These are phyloP conservation scores for Champsocephalus gunnari DNA, from an alignment of 2,797 vertebrate genomes.

Conservation along the genomic window DNA sequence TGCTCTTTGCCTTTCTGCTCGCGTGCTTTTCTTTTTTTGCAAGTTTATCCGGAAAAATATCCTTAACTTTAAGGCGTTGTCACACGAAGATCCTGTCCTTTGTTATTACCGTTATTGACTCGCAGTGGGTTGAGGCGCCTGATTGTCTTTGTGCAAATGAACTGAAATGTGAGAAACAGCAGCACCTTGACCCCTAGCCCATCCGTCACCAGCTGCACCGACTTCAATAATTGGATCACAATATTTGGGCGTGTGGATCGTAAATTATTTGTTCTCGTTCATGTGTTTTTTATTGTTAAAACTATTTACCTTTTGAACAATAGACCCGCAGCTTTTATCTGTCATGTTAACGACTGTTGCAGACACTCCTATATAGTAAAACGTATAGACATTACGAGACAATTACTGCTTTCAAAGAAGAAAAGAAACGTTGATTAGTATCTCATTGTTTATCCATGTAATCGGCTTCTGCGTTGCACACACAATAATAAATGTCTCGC, in stretches of 20 bases:
- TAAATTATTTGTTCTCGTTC: slow-evolving; percentile 31
- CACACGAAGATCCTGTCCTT: slow-evolving; percentile 84
- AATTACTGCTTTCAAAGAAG: neutral
- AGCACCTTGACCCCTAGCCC: slow-evolving; percentile 91
- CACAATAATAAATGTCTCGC: slow-evolving; percentile 13
- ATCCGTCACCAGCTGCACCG: slow-evolving; percentile 67
- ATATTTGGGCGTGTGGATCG: slow-evolving; percentile 53
- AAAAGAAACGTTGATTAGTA: neutral
- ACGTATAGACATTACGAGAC: neutral
- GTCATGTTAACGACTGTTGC: neutral
- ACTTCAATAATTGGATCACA: slow-evolving; percentile 63
- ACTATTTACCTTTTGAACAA: slow-evolving; percentile 27
- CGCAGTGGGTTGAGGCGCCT: slow-evolving; percentile 92
- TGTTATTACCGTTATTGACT: slow-evolving; percentile 97
- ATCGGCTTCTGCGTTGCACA: neutral
- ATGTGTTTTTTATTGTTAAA: slow-evolving; percentile 16
- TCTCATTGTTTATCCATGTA: neutral
- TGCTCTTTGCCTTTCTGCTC: slow-evolving; percentile 14
- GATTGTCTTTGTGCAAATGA: slow-evolving; percentile 96
- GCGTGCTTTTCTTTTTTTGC: slow-evolving; percentile 34
- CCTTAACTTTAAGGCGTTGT: slow-evolving; percentile 74
- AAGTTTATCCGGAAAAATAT: slow-evolving; percentile 67
- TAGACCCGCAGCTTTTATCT: neutral
- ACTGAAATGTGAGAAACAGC: slow-evolving; percentile 95
- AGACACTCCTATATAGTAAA: neutral